These are phyloP conservation scores for Rhinolophus ferrumequinum DNA, from an alignment of 2,113 vertebrate genomes.

Conservation along the genomic window DNA sequence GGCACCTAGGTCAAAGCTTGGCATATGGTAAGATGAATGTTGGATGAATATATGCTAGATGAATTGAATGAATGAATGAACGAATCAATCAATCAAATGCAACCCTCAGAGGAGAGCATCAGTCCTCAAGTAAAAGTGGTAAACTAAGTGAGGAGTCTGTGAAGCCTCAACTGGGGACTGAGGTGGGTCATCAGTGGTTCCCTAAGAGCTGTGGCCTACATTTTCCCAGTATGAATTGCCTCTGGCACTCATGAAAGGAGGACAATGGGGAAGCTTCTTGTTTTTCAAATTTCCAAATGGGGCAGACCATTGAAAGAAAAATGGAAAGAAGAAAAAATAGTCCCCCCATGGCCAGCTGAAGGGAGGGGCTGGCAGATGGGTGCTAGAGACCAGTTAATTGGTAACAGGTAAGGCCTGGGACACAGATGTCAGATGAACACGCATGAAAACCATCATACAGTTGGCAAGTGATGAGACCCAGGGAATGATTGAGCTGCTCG, in stretches of 20 bases:
- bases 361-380: not conserved
- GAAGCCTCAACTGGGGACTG: not conserved
- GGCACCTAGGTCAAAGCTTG: not conserved
- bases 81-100: not conserved
- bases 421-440: not conserved
- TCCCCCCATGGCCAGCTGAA: not conserved
- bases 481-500: not conserved
- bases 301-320: not conserved
- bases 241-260: not conserved
- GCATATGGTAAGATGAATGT: not conserved
- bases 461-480: not conserved
- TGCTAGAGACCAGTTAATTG: not conserved
- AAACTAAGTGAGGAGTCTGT: not conserved
- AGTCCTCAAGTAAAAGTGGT: not conserved
- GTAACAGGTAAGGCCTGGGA: not conserved
- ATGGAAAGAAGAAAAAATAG: not conserved
- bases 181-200: not conserved
- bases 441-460: not conserved
- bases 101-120: conserved; percentile 1
- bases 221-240: not conserved
- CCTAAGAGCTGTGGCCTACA: not conserved
- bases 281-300: not conserved
- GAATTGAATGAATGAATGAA: not conserved
- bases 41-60: not conserved
- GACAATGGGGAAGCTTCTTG: not conserved